These are phyloP conservation scores for Cololabis saira DNA, from an alignment of 2,113 vertebrate species.

Conservation along the genomic window DNA sequence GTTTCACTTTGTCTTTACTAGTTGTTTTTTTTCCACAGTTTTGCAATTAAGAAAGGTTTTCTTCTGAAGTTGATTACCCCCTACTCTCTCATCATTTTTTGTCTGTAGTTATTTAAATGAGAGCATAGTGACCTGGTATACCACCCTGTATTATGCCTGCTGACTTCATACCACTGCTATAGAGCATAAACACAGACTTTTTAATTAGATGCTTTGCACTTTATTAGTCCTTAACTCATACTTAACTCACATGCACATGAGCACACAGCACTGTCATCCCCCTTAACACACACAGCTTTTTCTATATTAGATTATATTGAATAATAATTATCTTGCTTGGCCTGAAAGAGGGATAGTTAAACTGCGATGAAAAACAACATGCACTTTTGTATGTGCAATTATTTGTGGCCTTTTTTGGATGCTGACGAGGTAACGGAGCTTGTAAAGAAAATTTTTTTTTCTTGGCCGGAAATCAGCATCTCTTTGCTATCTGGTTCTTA, in stretches of 20 bases:
- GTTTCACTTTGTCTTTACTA: constrained; percentile 51
- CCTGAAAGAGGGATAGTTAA: constrained; percentile 64
- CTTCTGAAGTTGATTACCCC: constrained; percentile 71
- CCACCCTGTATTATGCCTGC: constrained; percentile 61
- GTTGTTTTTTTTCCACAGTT: constrained; percentile 62
- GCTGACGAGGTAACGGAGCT: constrained; percentile 58
- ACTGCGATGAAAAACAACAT: constrained; percentile 48
- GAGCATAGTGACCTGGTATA: constrained; percentile 61
- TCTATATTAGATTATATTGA: constrained; percentile 55
- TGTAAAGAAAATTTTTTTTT: constrained; percentile 69
- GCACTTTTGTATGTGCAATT: constrained; percentile 23
- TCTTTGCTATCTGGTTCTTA: constrained; percentile 55
- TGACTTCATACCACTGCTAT: constrained; percentile 72
- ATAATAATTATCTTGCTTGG: constrained; percentile 62
- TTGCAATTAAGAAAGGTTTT: constrained; percentile 71
- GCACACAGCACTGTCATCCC: constrained; percentile 25
- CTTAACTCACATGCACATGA: constrained; percentile 57
- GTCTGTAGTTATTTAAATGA: constrained; percentile 73
- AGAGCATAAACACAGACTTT: constrained; percentile 80
- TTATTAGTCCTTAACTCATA: constrained; percentile 79
- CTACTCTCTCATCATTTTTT: constrained; percentile 58
- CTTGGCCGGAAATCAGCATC: constrained; percentile 53
- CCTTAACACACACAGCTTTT: constrained; percentile 47
- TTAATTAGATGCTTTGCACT: constrained; percentile 81
- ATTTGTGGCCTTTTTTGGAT: constrained; percentile 48